Evolutionary conservation across 2,888 invertebrate genomes (phyloP).

Genomic region (Patella pellucida): DNA sequence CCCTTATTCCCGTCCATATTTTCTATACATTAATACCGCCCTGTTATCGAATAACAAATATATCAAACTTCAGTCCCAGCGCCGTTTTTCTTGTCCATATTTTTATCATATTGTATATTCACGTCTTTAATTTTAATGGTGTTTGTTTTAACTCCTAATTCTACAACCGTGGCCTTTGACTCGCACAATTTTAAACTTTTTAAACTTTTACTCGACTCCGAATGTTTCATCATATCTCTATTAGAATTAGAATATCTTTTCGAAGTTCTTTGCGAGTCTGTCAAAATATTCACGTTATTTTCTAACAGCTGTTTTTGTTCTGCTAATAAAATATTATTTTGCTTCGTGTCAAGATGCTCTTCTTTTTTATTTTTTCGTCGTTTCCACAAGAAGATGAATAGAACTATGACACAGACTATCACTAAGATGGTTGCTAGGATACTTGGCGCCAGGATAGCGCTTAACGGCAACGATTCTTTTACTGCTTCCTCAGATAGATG

Average conservation of each 20-base stretch:
- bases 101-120: conserved; percentile 28
- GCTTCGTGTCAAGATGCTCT: background rate
- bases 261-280: background rate
- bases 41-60: background rate
- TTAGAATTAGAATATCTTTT: background rate
- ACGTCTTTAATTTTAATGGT: conserved; percentile 35
- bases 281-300: background rate
- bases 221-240: conserved; percentile 1
- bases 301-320: background rate
- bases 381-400: conserved; percentile 25
- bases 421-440: conserved; percentile 21
- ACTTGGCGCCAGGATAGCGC: conserved; percentile 5
- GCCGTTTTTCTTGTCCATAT: conserved; percentile 17
- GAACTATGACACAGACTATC: conserved; percentile 14
- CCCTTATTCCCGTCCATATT: too few relatives aligned
- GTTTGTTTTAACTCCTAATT: conserved; percentile 27
- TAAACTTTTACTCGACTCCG: background rate
- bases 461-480: background rate
- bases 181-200: background rate
- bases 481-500: conserved; percentile 13
- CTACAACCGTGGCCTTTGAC: background rate
- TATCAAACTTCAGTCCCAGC: conserved; percentile 40
- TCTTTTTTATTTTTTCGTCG: conserved; percentile 27
- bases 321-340: background rate
- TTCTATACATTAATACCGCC: too few relatives aligned